Evolutionary conservation across 2,888 invertebrate genomes (phyloP).

Genomic region (Peribatodes rhomboidaria): DNA sequence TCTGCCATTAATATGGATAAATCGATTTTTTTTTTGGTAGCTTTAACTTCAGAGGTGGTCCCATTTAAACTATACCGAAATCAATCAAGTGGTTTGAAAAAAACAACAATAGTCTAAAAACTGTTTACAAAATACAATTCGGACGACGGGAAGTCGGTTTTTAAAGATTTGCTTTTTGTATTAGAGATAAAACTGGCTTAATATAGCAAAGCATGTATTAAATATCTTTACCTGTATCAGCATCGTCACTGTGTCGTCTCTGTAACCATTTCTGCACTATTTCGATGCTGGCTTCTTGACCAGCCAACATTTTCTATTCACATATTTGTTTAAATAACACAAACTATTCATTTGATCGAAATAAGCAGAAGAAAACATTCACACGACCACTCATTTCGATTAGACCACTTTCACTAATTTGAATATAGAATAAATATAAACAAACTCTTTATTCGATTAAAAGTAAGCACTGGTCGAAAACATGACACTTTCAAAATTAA

Average conservation of each 20-base stretch:
- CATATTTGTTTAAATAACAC: constrained; percentile 62
- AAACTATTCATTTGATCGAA: constrained; percentile 43
- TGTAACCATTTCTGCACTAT: constrained; percentile 81
- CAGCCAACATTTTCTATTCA: constrained; percentile 79
- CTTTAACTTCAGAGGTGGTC: too few species aligned
- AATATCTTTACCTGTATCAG: constrained; percentile 65
- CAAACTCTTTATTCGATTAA: constrained; percentile 30
- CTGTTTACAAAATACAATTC: too few species aligned
- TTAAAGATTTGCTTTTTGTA: too few species aligned
- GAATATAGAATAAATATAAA: constrained; percentile 24
- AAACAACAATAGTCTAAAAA: too few species aligned
- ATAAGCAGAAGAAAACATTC: constrained; percentile 41
- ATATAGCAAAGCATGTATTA: neutral
- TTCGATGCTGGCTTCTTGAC: constrained; percentile 81
- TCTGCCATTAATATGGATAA: too few species aligned
- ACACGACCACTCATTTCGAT: constrained; percentile 38
- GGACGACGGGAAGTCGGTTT: too few species aligned
- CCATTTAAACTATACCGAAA: too few species aligned
- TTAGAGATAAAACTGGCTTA: too few species aligned
- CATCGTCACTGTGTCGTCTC: constrained; percentile 73
- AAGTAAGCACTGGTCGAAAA: constrained; percentile 52
- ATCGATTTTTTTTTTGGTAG: too few species aligned
- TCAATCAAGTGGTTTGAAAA: too few species aligned
- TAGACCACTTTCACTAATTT: constrained; percentile 44
- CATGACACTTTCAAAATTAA: constrained; percentile 46